phyloP scores from a whole-genome alignment of 2,797 vertebrate genomes.

The Moxostoma hubbsi region DNA sequence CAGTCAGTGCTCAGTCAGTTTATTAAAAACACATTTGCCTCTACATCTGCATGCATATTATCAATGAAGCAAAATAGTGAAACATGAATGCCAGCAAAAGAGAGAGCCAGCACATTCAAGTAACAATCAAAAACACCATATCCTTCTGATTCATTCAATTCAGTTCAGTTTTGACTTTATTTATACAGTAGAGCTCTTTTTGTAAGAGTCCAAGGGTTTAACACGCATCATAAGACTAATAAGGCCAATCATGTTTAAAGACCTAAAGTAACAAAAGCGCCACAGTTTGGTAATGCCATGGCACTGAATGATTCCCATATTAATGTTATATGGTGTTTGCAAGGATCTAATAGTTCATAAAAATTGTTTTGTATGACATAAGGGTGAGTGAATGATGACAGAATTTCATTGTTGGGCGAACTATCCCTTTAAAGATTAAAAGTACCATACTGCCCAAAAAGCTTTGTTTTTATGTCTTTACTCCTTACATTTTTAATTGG shows the following conservation, averaged over 20 bases:
- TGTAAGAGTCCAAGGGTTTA: not conserved
- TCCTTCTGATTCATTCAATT: not conserved
- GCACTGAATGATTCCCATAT: too few species aligned
- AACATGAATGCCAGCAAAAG: not conserved
- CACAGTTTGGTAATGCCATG: slow-evolving; percentile 2
- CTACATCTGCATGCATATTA: slow-evolving; percentile 24
- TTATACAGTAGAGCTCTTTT: not conserved
- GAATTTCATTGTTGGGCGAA: too few species aligned
- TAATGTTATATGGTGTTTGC: too few species aligned
- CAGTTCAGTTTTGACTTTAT: not conserved
- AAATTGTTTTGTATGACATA: too few species aligned
- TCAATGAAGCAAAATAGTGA: slow-evolving; percentile 11
- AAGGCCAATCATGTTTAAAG: not conserved
- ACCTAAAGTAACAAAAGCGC: not conserved
- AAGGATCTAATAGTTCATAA: too few species aligned
- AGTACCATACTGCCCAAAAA: too few species aligned
- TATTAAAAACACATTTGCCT: slow-evolving; percentile 25
- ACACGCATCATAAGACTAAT: not conserved
- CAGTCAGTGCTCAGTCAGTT: slow-evolving; percentile 5
- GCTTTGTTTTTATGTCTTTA: too few species aligned
- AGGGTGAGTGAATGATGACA: too few species aligned
- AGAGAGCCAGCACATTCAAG: not conserved
- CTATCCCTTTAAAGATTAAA: too few species aligned
- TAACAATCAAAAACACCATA: not conserved
- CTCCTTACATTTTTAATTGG: not conserved